Evolutionary conservation across 2,888 invertebrate species (phyloP).

Genomic region (Ganaspis brasiliensis): DNA sequence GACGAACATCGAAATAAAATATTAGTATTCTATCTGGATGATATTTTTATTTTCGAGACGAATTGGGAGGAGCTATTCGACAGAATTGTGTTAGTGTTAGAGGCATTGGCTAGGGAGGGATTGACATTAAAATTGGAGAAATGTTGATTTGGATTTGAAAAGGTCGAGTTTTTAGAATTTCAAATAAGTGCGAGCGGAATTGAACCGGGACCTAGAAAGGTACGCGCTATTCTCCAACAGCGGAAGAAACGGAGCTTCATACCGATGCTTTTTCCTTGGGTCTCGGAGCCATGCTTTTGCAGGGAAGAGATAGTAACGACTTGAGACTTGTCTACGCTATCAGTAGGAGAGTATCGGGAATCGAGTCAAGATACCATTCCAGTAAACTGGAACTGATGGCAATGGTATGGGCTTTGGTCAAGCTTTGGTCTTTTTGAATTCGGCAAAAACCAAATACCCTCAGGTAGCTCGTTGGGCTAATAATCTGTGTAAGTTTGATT

Average conservation of each 20-base stretch:
- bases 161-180: slow-evolving; percentile 17
- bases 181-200: background rate
- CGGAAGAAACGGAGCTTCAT: slow-evolving; percentile 23
- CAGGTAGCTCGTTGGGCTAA: slow-evolving; percentile 51
- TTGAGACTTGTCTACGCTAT: slow-evolving; percentile 61
- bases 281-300: slow-evolving; percentile 41
- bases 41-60: slow-evolving; percentile 34
- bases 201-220: slow-evolving; percentile 1
- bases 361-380: slow-evolving; percentile 62
- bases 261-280: slow-evolving; percentile 31
- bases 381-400: too few relatives aligned
- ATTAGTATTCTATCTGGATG: slow-evolving; percentile 48
- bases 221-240: slow-evolving; percentile 24
- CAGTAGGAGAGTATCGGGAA: slow-evolving; percentile 65
- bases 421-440: background rate
- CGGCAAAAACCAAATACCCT: slow-evolving; percentile 16
- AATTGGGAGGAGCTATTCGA: slow-evolving; percentile 45
- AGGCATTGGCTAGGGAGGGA: slow-evolving; percentile 42
- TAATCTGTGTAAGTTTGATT: slow-evolving; percentile 53
- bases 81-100: slow-evolving; percentile 23
- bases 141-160: slow-evolving; percentile 32
- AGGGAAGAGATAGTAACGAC: background rate
- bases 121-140: slow-evolving; percentile 36
- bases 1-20: slow-evolving; percentile 26
- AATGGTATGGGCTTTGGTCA: slow-evolving; percentile 19